Percentiles rank a stretch among this genome's conserved stretches.
These are phyloP conservation scores for Drosophila triauraria DNA, from an alignment of 1,140 invertebrate genomes.

Conservation along the genomic window DNA sequence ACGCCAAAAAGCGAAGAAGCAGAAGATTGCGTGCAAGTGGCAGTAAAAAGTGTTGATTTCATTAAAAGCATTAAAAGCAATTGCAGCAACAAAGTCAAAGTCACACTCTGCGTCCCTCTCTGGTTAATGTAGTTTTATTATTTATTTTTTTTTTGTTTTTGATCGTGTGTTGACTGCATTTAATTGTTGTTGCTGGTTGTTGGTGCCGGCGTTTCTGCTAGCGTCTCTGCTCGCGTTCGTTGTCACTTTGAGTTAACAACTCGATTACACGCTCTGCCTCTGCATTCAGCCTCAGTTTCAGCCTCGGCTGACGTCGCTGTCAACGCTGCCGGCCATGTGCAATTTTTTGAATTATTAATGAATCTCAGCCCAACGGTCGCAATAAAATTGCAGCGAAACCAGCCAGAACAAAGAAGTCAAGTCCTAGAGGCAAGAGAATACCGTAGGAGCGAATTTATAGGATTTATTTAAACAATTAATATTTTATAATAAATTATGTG, in stretches of 20 bases:
- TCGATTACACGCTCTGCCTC: slow-evolving; percentile 72
- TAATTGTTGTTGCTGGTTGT: slow-evolving; percentile 66
- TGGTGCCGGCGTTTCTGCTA: slow-evolving; percentile 15
- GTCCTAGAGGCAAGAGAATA: slow-evolving; percentile 2
- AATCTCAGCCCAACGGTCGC: slow-evolving; percentile 63
- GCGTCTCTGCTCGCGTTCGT: slow-evolving; percentile 59
- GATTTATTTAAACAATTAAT: not conserved
- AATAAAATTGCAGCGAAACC: slow-evolving; percentile 37
- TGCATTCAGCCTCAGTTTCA: slow-evolving; percentile 58
- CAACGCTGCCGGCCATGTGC: slow-evolving; percentile 77
- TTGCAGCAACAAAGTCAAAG: slow-evolving; percentile 57
- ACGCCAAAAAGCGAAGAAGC: slow-evolving; percentile 14
- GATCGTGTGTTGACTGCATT: slow-evolving; percentile 80
- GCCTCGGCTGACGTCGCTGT: slow-evolving; percentile 31
- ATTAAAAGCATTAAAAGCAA: slow-evolving; percentile 74
- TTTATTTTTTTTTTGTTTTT: not conserved
- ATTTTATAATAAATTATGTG: not conserved
- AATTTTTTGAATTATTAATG: slow-evolving; percentile 82
- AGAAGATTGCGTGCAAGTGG: slow-evolving; percentile 68
- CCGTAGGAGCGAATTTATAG: not conserved
- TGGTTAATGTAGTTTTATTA: slow-evolving; percentile 11
- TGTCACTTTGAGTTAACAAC: slow-evolving; percentile 83
- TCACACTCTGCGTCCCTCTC: slow-evolving; percentile 36
- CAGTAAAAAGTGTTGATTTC: slow-evolving; percentile 79
- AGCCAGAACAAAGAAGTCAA: slow-evolving; percentile 16